Percentiles rank a stretch among this genome's conserved stretches.
Conservation (phyloP, 2,113 vertebrate species). For the Merops nubicus region DNA sequence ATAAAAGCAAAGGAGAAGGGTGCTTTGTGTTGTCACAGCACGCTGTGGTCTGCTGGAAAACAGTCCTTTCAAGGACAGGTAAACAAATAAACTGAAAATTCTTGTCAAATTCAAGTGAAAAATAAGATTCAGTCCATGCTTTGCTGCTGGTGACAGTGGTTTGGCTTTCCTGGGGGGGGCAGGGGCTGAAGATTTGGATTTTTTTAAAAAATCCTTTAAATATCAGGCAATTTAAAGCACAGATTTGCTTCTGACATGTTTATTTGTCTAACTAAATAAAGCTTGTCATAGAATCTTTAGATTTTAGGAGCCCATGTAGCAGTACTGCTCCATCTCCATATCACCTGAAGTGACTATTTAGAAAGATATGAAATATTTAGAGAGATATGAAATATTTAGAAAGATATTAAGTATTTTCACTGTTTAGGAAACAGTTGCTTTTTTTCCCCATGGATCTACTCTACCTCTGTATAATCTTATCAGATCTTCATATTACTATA, state of each 20-base stretch:
- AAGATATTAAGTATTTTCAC: neutral
- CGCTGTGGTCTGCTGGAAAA: neutral
- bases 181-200: too few relatives aligned
- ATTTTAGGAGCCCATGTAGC: neutral
- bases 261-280: slow-evolving; percentile 35
- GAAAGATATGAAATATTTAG: too few relatives aligned
- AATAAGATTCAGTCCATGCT: neutral
- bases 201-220: too few relatives aligned
- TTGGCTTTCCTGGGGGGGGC: neutral
- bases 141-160: neutral
- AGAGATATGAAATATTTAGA: too few relatives aligned
- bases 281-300: neutral
- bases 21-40: neutral
- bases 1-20: neutral
- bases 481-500: neutral
- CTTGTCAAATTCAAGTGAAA: too few relatives aligned
- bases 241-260: neutral
- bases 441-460: neutral
- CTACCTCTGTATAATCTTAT: neutral
- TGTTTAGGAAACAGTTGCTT: neutral
- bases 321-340: neutral
- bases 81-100: too few relatives aligned
- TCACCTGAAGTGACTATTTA: too few relatives aligned
- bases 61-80: slow-evolving; percentile 27
- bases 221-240: neutral